Evolutionary conservation across 1,140 invertebrate species (phyloP).

Genomic region (Lepidurus packardi): DNA sequence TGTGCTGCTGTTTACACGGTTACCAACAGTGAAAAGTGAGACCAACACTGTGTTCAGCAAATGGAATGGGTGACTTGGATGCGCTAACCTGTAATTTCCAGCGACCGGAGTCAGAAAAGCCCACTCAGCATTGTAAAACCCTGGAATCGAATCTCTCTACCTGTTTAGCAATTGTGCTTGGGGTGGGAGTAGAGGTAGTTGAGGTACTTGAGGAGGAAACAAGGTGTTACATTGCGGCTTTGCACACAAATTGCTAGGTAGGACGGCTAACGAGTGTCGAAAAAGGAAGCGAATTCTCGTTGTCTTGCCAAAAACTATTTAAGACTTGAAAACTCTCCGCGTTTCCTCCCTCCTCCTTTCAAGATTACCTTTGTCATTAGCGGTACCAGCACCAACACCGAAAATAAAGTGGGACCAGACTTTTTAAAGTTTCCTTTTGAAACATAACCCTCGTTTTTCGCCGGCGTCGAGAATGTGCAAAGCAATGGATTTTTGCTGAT

Average conservation of each 20-base stretch:
- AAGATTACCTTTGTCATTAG: slow-evolving; percentile 5
- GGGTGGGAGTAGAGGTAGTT: background rate
- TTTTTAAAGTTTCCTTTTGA: background rate
- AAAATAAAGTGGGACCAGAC: background rate
- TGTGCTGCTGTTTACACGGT: background rate
- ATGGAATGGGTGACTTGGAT: background rate
- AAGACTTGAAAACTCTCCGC: background rate
- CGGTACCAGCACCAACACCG: background rate
- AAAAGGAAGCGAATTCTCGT: background rate
- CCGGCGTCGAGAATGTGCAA: background rate
- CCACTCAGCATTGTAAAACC: background rate
- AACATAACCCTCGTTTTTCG: background rate
- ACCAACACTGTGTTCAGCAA: no score
- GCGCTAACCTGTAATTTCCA: slow-evolving; percentile 6
- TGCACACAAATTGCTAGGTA: slow-evolving; percentile 13
- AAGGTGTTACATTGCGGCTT: slow-evolving; percentile 12
- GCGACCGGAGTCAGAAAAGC: background rate
- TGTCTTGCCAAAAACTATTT: background rate
- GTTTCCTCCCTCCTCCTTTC: background rate
- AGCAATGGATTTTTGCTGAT: background rate
- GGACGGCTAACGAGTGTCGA: background rate
- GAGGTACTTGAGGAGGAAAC: background rate
- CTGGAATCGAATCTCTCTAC: no score
- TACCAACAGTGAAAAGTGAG: no score
- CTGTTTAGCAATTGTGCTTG: background rate